These are phyloP conservation scores for Probaryconus sp. DNA, from an alignment of 1,140 invertebrate genomes.

Conservation along the genomic window DNA sequence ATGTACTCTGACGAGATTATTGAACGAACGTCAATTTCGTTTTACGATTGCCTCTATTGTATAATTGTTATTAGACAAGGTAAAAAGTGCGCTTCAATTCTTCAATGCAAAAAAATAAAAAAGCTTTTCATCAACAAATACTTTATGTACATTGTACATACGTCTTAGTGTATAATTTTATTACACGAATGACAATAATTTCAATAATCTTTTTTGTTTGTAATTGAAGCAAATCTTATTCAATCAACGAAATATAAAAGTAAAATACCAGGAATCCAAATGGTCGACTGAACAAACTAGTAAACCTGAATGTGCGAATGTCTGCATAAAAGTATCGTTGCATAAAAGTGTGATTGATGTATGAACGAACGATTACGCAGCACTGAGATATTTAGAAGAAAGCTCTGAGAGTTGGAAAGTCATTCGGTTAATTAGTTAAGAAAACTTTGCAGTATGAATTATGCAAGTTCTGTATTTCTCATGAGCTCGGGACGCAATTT, in stretches of 20 bases:
- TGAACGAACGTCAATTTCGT: slow-evolving; percentile 50
- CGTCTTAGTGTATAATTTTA: too few species aligned
- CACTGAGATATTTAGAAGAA: slow-evolving; percentile 49
- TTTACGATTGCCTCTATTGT: slow-evolving; percentile 45
- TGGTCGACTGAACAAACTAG: slow-evolving; percentile 51
- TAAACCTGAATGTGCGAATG: slow-evolving; percentile 15
- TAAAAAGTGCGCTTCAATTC: slow-evolving; percentile 17
- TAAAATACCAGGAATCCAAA: slow-evolving; percentile 37
- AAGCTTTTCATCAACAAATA: slow-evolving; percentile 41
- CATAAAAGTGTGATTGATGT: slow-evolving; percentile 58
- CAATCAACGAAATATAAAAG: too few species aligned
- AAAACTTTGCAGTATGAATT: slow-evolving; percentile 50
- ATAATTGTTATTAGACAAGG: slow-evolving; percentile 44
- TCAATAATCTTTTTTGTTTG: too few species aligned
- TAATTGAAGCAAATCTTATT: too few species aligned
- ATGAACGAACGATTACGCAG: slow-evolving; percentile 52
- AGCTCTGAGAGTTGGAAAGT: slow-evolving; percentile 52
- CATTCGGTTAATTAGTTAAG: slow-evolving; percentile 51
- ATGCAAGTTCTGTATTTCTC: slow-evolving; percentile 46
- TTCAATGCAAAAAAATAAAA: slow-evolving; percentile 20
- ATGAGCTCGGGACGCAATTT: slow-evolving; percentile 20
- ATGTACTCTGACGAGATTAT: slow-evolving; percentile 44
- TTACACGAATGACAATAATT: too few species aligned
- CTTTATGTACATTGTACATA: slow-evolving; percentile 19
- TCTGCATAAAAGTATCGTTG: slow-evolving; percentile 55